Evolutionary conservation across 2,797 vertebrate species (phyloP).

Genomic region (Lateolabrax maculatus): DNA sequence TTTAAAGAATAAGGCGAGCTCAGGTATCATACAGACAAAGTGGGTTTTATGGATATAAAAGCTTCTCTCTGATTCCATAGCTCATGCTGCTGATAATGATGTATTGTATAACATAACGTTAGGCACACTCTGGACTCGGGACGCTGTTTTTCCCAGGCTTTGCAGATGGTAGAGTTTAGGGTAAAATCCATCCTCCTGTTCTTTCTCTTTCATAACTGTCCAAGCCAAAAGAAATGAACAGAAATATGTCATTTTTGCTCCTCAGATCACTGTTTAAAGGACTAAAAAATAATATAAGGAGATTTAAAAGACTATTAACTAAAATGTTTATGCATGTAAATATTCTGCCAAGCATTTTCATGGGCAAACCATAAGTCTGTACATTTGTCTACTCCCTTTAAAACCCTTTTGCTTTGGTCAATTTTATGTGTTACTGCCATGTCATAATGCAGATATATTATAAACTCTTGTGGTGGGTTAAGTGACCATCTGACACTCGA

Average conservation of each 20-base stretch:
- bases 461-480: background rate
- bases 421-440: too few species aligned
- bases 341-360: background rate
- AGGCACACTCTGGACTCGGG: background rate
- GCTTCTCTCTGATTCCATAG: slow-evolving; percentile 11
- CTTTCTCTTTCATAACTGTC: background rate
- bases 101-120: background rate
- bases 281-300: background rate
- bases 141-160: slow-evolving; percentile 1
- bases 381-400: background rate
- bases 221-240: background rate
- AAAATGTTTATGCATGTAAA: background rate
- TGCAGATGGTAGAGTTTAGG: slow-evolving; percentile 43
- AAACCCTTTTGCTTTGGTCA: background rate
- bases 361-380: too few species aligned
- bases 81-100: background rate
- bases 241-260: background rate
- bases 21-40: slow-evolving; percentile 22
- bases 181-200: background rate
- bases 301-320: background rate
- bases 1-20: slow-evolving; percentile 21
- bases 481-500: background rate
- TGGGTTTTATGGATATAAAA: slow-evolving; percentile 1
- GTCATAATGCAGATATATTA: background rate
- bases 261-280: background rate